Base-by-base conservation (phyloP, 2,113 vertebrate genomes). In the Onychostruthus taczanowskii region DNA sequence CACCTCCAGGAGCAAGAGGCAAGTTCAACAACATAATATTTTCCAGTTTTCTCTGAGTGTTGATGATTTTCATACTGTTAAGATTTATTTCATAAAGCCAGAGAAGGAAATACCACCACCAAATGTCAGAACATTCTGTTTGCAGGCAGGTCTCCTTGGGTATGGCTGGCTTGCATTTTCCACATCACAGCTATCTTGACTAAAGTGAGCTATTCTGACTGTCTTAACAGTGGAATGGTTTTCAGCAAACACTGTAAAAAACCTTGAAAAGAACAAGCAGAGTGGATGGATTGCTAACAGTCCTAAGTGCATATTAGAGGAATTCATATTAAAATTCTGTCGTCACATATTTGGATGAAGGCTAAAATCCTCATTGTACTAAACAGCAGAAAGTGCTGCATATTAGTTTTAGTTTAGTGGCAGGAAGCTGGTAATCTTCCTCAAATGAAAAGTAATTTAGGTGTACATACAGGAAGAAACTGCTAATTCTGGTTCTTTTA, bases 1-100 rank as follows among this genome's bases (percentile, higher is more conserved):
- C 75, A 73, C 35, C 66, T 95, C 89, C 93, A 96, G 82, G 33
- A 94, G 78, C n/a, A 89, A 59, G 53, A 80, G 58, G 37, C 37
- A 68, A 89, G 58, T 87, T 84, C 84, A 84, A 35, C 64, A 47
- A 19, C 67, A 24, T 73, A 61, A 92, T 69, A 90, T 94, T 95
- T 96, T 95, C 91, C 93, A 81, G 55, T 88, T 68, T 95, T 33
- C 67, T 93, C 30, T 31, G 55, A 63, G 61, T 56, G 52, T 41
- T 90, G 85, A 6, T 59, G 35, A 33, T 55, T 90, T 90, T 77
- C 67, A 31, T 77, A 7, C 39, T 88, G 91, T 47, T 19, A 77
- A 80, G 82, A 56, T 24, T 76, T 88, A 85, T 41, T 88, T 82
- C 27, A 31, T 93, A 50, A 83, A 83, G 15, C 59, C n/a, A 41